Evolutionary conservation across 2,113 vertebrate genomes (phyloP).

Genomic region (Riparia riparia): DNA sequence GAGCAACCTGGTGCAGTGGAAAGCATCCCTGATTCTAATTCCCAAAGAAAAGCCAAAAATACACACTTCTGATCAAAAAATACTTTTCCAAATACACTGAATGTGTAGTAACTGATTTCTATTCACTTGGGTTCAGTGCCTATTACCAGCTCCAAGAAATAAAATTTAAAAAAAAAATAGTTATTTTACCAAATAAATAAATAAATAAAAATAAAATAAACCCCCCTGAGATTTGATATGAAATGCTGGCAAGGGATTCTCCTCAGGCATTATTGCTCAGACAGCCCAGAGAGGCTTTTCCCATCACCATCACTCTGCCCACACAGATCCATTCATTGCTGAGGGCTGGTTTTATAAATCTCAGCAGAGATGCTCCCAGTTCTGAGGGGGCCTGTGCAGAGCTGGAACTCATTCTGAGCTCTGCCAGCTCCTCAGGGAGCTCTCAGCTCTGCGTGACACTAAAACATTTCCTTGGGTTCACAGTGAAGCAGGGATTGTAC

Average conservation of each 20-base stretch:
- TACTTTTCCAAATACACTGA: background rate
- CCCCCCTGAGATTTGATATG: background rate
- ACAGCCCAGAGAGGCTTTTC: background rate
- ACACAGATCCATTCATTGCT: background rate
- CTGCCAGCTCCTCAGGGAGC: background rate
- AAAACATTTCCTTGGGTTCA: background rate
- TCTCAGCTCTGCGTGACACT: background rate
- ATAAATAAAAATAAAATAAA: too few species aligned
- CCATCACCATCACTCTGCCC: background rate
- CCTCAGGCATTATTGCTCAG: background rate
- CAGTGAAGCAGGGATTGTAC: background rate
- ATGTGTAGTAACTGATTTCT: background rate
- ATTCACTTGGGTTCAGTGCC: background rate
- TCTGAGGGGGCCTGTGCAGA: background rate
- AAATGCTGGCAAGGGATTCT: background rate
- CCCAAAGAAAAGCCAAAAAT: background rate
- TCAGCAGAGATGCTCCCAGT: background rate
- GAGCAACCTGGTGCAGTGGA: background rate
- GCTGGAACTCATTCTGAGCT: background rate
- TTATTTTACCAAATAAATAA: background rate
- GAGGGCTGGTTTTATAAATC: background rate
- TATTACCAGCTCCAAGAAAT: background rate
- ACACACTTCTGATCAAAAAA: background rate
- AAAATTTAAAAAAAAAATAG: background rate
- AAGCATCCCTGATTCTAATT: background rate